Evolutionary conservation across 2,888 invertebrate genomes (phyloP).

Genomic region (Cetonia aurata): DNA sequence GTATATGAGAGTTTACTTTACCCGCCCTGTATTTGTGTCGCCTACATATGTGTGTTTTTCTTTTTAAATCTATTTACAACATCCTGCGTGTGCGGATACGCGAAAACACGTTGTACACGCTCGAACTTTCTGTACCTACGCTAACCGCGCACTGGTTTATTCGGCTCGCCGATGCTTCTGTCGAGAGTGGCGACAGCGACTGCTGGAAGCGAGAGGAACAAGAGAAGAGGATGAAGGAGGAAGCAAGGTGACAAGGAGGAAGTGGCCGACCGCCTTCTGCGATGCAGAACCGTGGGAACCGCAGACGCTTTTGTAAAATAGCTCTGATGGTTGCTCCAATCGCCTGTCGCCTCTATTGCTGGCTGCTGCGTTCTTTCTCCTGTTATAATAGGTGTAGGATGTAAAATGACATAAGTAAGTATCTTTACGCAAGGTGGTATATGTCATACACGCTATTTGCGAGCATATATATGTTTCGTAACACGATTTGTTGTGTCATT

Average conservation of each 20-base stretch:
- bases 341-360: background rate
- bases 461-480: conserved; percentile 7
- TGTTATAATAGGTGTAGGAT: conserved; percentile 25
- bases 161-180: no score
- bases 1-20: no score
- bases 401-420: conserved; percentile 13
- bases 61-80: no score
- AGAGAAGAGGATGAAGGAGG: conserved; percentile 18
- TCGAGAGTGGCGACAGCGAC: no score
- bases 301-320: background rate
- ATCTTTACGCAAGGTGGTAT: no score
- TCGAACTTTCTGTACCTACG: no score
- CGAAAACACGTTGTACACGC: no score
- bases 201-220: background rate
- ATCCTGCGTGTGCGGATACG: no score
- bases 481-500: background rate
- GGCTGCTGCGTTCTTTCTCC: background rate
- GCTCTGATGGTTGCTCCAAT: conserved; percentile 1
- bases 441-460: conserved; percentile 1
- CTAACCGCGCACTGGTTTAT: no score
- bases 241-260: conserved; percentile 38
- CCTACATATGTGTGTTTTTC: no score
- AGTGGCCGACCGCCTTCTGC: conserved; percentile 34
- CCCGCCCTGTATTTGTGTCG: no score
- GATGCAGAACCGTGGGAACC: conserved; percentile 37